Conservation (phyloP, 2,797 vertebrate genomes). For the Micromesistius poutassou region DNA sequence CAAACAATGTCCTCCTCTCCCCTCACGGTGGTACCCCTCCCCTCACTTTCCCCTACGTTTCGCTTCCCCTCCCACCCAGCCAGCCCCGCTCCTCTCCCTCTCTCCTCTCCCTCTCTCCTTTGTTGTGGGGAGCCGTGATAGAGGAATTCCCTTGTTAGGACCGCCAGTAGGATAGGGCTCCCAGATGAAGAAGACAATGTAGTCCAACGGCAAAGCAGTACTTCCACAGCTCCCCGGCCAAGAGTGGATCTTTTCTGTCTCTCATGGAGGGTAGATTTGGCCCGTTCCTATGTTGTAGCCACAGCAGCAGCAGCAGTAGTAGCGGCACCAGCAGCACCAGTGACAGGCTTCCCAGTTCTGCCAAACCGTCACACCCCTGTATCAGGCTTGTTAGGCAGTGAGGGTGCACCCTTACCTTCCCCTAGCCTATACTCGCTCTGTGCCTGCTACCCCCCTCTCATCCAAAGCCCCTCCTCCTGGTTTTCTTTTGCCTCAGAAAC, state of each 20-base stretch:
- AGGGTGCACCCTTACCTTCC: conserved; percentile 69
- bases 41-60: conserved; percentile 74
- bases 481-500: conserved; percentile 71
- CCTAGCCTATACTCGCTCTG: conserved; percentile 38
- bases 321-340: conserved; percentile 28
- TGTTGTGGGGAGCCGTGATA: conserved; percentile 60
- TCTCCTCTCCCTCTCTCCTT: conserved; percentile 35
- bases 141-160: conserved; percentile 75
- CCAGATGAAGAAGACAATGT: conserved; percentile 67
- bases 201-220: conserved; percentile 65
- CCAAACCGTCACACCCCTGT: conserved; percentile 59
- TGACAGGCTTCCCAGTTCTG: conserved; percentile 38
- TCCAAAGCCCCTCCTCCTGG: conserved; percentile 66
- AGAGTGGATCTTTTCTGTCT: conserved; percentile 43
- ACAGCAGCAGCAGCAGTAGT: conserved; percentile 17
- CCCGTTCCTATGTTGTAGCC: conserved; percentile 25
- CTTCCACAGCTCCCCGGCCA: conserved; percentile 63
- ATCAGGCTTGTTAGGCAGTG: conserved; percentile 61
- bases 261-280: conserved; percentile 53
- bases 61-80: conserved; percentile 47
- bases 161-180: conserved; percentile 62
- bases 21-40: conserved; percentile 62
- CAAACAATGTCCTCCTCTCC: conserved; percentile 79
- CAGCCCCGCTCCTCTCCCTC: conserved; percentile 9
- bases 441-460: conserved; percentile 46